A percentile compares a stretch with the other conserved stretches of the same genome.
phyloP scores from a whole-genome alignment of 2,113 vertebrate genomes.

The Colius striatus region DNA sequence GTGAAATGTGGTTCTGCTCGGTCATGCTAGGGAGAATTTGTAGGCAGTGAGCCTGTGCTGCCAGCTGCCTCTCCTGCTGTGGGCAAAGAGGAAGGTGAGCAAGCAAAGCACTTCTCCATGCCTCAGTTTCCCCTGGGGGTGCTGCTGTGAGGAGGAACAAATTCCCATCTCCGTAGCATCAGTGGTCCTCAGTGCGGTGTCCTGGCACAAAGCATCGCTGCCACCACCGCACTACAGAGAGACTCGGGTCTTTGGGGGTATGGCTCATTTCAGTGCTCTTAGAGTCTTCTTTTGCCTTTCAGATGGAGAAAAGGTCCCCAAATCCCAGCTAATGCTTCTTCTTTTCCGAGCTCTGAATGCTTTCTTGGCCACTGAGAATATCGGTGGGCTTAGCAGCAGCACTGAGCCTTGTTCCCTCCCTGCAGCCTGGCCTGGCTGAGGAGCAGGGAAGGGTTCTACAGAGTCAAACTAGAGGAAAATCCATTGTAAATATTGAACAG shows the following conservation, averaged over 20 bases:
- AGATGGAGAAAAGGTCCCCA: neutral
- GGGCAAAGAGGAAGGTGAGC: neutral
- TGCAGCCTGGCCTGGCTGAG: neutral
- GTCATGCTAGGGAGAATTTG: neutral
- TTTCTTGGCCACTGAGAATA: rapidly evolving
- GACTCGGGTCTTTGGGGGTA: neutral
- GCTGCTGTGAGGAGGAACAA: neutral
- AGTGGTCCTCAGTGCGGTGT: neutral
- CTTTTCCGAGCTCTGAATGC: neutral
- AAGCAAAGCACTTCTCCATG: neutral
- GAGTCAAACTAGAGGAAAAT: neutral
- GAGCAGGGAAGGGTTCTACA: neutral
- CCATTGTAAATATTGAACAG: neutral
- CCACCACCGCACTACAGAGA: rapidly evolving
- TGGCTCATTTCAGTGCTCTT: rapidly evolving
- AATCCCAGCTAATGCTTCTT: neutral
- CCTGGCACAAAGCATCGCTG: neutral
- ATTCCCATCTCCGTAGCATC: rapidly evolving
- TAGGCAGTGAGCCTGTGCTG: neutral
- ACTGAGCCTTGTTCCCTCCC: neutral
- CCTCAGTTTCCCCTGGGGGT: conserved; percentile 20
- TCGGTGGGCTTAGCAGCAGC: neutral
- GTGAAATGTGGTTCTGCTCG: neutral
- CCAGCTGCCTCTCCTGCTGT: rapidly evolving
- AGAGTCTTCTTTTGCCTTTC: neutral